Percentiles rank a stretch among this genome's conserved stretches.
These are phyloP conservation scores for Apodemus sylvaticus DNA, from an alignment of 2,113 vertebrate species.

Conservation along the genomic window DNA sequence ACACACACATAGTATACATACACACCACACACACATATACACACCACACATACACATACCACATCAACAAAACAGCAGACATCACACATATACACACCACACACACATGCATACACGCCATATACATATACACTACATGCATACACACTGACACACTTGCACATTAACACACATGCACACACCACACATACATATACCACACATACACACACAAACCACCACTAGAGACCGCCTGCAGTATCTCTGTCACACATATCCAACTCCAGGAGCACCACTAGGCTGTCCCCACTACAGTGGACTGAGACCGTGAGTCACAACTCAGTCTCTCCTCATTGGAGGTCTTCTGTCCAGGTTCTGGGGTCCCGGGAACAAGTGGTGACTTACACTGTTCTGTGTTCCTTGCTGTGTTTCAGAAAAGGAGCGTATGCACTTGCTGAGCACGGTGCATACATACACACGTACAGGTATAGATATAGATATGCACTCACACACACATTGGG, in stretches of 20 bases:
- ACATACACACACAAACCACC: background rate
- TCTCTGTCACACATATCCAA: background rate
- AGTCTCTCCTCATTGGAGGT: background rate
- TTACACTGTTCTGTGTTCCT: background rate
- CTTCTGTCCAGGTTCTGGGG: too few relatives aligned
- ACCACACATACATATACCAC: background rate
- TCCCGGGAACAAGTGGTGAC: background rate
- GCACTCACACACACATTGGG: background rate
- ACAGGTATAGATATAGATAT: background rate
- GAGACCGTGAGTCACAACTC: background rate
- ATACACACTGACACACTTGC: background rate
- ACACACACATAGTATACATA: background rate
- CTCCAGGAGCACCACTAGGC: background rate
- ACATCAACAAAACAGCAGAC: background rate
- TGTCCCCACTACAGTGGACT: background rate
- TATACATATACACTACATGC: background rate
- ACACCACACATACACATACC: background rate
- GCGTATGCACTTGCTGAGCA: fast-evolving
- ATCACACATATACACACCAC: background rate
- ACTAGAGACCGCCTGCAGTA: background rate
- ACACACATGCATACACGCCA: background rate
- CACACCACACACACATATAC: background rate
- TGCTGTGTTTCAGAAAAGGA: background rate
- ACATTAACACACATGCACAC: background rate
- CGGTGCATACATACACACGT: background rate